Percentiles rank a stretch among this genome's conserved stretches.
Evolutionary conservation across 2,888 invertebrate genomes (phyloP).

Genomic region (Cheilosia pagana): DNA sequence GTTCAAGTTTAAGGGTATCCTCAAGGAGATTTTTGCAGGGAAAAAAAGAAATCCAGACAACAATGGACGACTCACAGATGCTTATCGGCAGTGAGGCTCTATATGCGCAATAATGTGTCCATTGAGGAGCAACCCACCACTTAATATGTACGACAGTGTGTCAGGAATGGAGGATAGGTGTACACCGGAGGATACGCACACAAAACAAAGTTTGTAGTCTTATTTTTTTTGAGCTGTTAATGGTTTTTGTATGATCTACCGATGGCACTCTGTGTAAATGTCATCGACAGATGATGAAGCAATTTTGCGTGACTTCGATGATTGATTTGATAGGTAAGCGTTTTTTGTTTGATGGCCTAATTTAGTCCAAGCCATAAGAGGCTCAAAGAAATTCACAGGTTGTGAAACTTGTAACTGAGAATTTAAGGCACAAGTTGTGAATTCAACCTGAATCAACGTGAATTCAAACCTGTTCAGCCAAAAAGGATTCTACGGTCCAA

Average conservation of each 20-base stretch:
- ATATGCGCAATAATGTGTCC: constrained; percentile 11
- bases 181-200: constrained; percentile 28
- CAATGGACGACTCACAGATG: constrained; percentile 4
- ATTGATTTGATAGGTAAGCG: not conserved
- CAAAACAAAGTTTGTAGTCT: constrained; percentile 22
- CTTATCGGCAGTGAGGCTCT: not conserved
- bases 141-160: constrained; percentile 21
- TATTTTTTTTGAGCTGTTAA: constrained; percentile 45
- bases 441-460: too few species aligned
- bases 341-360: not conserved
- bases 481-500: too few species aligned
- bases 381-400: not conserved
- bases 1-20: constrained; percentile 59
- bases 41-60: not conserved
- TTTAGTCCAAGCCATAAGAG: not conserved
- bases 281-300: not conserved
- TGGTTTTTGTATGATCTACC: constrained; percentile 43
- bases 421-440: too few species aligned
- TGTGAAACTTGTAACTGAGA: too few species aligned
- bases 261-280: constrained; percentile 6
- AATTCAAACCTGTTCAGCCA: too few species aligned
- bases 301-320: not conserved
- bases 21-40: constrained; percentile 39
- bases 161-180: not conserved
- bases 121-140: constrained; percentile 33